Base-by-base conservation (phyloP, 2,113 vertebrate genomes). In the Panthera leo region DNA sequence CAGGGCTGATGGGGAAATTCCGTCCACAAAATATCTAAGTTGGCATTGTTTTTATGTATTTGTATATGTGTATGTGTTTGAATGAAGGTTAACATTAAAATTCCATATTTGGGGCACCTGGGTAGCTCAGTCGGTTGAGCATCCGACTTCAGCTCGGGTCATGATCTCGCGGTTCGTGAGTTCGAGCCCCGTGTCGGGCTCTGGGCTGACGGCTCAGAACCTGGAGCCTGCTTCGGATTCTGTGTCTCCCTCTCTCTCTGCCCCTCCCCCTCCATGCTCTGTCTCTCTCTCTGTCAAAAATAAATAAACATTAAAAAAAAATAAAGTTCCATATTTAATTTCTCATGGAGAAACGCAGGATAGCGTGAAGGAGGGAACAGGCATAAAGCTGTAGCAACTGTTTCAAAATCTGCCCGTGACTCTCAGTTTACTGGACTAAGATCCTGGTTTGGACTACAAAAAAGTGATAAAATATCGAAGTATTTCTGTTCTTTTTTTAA, bases 11-110 rank as follows among this genome's bases (percentile, higher is more conserved):
- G 6, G 23, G 12, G 18, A 70, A 89, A 86, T 55, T 76, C 39
- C 79, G 45, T 70, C n/a, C 31, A 76, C 63, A 85, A 95, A 84
- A 68, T 68, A 91, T n/a, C 25, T 65, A 63, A 48, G 61, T 31
- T 82, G 55, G 21, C 68, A 76, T 14, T 61, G 11, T 16, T 16
- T 48, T 11, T 0, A 19, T 51, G 10, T n/a, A 48, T 89, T 80
- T 91, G 55, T 31, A 93, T 19, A 4, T 19, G 55, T 86, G 2
- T 0, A 7, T 39, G 34, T 76, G 61, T 25, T 15, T 75, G 58
- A 98, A 92, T 94, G 75, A 92, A 85, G n/a, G 68, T 85, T 71
- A 48, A 94, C 73, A 76, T 55, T 53, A 94, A 79, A 70, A 96
- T 96, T 68, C 27, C 53, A 31, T 53, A 90, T 55, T 78, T 89